Evolutionary conservation across 2,113 vertebrate species (phyloP).

Genomic region (Chinchilla lanigera): DNA sequence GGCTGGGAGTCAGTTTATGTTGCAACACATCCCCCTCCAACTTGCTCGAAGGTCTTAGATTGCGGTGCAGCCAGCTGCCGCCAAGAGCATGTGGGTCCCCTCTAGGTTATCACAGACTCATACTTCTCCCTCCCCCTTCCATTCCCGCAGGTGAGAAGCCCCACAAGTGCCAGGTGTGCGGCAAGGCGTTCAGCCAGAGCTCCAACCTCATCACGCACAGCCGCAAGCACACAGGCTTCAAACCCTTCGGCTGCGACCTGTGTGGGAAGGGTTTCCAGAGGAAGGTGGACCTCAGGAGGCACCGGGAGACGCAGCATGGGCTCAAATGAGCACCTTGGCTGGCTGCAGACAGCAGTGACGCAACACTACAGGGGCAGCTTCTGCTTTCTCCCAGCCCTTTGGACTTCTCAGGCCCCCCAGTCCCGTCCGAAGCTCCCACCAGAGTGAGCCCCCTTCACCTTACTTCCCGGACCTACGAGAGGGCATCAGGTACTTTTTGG

Average conservation of each 20-base stretch:
- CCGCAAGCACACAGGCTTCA: constrained; percentile 98
- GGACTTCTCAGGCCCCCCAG: neutral
- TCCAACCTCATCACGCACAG: constrained; percentile 99
- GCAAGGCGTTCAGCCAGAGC: constrained; percentile 99
- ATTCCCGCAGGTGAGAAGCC: constrained; percentile 95
- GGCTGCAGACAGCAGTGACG: neutral
- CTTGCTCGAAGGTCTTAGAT: neutral
- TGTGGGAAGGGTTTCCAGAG: constrained; percentile 98
- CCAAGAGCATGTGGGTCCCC: constrained; percentile 10
- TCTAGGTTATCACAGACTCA: neutral
- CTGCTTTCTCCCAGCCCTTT: neutral
- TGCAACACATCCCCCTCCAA: neutral
- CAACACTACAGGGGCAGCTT: constrained; percentile 85
- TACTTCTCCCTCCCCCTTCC: constrained; percentile 32
- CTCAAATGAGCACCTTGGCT: constrained; percentile 90
- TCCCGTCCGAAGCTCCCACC: neutral
- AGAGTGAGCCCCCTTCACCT: neutral
- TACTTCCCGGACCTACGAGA: constrained; percentile 11
- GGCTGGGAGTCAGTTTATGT: neutral
- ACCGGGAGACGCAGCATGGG: constrained; percentile 97
- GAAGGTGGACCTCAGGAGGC: constrained; percentile 97
- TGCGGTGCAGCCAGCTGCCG: constrained; percentile 54
- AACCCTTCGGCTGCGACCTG: constrained; percentile 97
- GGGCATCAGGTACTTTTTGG: neutral
- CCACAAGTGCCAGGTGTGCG: constrained; percentile 99